Conservation (phyloP, 2,113 vertebrate genomes). For the Calonectris borealis region DNA sequence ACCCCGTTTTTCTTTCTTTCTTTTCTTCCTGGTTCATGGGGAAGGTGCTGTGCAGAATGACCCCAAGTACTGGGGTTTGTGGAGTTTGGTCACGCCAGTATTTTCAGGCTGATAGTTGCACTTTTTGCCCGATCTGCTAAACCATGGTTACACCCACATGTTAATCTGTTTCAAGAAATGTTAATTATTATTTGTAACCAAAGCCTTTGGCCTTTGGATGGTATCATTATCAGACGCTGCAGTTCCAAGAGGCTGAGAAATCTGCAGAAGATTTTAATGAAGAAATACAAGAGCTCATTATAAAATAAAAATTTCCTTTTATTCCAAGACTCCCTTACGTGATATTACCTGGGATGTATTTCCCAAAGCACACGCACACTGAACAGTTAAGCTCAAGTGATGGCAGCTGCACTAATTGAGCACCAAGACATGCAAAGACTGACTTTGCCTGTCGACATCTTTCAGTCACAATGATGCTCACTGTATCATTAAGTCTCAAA, state of each 20-base stretch:
- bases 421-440: background rate
- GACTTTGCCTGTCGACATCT: background rate
- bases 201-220: background rate
- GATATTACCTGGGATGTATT: background rate
- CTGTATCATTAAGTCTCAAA: background rate
- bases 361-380: background rate
- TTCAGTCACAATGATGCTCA: background rate
- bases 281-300: background rate
- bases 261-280: background rate
- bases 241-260: background rate
- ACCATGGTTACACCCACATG: rapidly evolving
- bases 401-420: background rate
- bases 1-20: background rate
- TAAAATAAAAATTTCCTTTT: background rate
- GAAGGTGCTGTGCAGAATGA: background rate
- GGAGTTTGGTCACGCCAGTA: background rate
- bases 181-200: background rate
- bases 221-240: background rate
- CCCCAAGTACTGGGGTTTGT: rapidly evolving
- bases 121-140: background rate
- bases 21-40: rapidly evolving
- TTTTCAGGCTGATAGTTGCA: background rate
- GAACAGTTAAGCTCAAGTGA: background rate
- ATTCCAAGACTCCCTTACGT: background rate
- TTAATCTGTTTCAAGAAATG: background rate